Evolutionary conservation across 2,113 vertebrate genomes (phyloP).

Genomic region (Cebus imitator): DNA sequence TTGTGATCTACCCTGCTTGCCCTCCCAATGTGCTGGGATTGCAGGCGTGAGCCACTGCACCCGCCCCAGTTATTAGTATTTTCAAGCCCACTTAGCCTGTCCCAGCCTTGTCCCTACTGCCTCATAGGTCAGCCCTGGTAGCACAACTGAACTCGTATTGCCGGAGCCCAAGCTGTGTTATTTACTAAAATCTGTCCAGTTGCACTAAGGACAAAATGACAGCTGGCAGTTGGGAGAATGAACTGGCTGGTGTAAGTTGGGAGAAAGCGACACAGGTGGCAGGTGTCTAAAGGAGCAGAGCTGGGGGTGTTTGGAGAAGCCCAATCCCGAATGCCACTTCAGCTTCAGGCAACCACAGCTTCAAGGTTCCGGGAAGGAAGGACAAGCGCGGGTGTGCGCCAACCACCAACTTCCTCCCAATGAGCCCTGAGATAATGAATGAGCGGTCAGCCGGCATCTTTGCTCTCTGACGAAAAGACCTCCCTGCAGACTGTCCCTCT

Average conservation of each 20-base stretch:
- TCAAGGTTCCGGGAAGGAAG: constrained; percentile 33
- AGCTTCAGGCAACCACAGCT: constrained; percentile 16
- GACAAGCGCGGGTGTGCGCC: constrained; percentile 37
- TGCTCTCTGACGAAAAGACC: constrained; percentile 33
- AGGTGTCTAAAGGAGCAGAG: constrained; percentile 24
- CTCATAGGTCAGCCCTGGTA: neutral
- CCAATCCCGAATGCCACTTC: neutral
- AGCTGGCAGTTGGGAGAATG: constrained; percentile 6
- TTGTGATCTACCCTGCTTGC: too few species aligned
- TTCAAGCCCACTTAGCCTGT: neutral
- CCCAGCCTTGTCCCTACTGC: neutral
- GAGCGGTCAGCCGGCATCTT: constrained; percentile 28
- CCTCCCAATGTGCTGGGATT: too few species aligned
- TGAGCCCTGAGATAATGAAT: constrained; percentile 49
- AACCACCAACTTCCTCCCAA: neutral
- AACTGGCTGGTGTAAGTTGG: neutral
- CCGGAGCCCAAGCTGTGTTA: neutral
- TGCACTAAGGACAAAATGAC: neutral
- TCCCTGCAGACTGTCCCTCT: constrained; percentile 15
- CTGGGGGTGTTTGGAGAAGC: neutral
- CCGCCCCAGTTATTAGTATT: neutral
- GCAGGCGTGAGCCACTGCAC: too few species aligned
- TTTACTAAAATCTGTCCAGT: constrained; percentile 9
- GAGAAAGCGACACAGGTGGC: constrained; percentile 63
- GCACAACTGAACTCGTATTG: neutral